Conservation (phyloP, 2,888 invertebrate species). For the Diarsia brunnea region DNA sequence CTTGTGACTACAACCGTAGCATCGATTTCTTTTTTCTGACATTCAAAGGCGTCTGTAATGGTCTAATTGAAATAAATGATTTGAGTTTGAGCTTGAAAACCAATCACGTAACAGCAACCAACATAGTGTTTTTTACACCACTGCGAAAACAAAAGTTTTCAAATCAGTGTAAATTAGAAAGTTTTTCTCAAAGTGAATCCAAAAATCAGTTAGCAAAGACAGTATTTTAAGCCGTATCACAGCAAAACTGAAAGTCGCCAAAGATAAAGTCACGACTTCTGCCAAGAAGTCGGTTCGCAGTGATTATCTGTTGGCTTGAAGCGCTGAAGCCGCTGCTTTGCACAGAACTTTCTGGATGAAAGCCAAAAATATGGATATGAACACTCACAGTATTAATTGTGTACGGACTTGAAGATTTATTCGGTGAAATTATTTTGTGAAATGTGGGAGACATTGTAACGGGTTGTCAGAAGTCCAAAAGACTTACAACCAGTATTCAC, state of each 20-base stretch:
- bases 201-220: slow-evolving; percentile 52
- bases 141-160: slow-evolving; percentile 17
- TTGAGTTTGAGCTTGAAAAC: too few relatives aligned
- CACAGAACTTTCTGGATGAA: slow-evolving; percentile 46
- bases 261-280: slow-evolving; percentile 61
- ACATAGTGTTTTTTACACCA: background rate
- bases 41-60: too few relatives aligned
- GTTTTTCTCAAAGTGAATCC: slow-evolving; percentile 36
- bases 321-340: slow-evolving; percentile 49
- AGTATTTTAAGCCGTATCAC: slow-evolving; percentile 47
- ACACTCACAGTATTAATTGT: slow-evolving; percentile 59
- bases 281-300: slow-evolving; percentile 60
- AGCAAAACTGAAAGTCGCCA: slow-evolving; percentile 56
- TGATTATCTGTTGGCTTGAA: slow-evolving; percentile 65
- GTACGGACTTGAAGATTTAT: slow-evolving; percentile 48
- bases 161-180: slow-evolving; percentile 50
- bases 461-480: slow-evolving; percentile 5
- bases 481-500: background rate
- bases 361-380: slow-evolving; percentile 54
- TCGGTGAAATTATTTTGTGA: slow-evolving; percentile 22
- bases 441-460: slow-evolving; percentile 6
- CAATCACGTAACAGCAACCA: background rate
- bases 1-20: too few relatives aligned
- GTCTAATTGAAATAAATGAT: too few relatives aligned
- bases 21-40: too few relatives aligned